A percentile compares a stretch with the other conserved stretches of the same genome.
Conservation (phyloP, 2,797 vertebrate genomes). For the Pseudochirops cupreus region DNA sequence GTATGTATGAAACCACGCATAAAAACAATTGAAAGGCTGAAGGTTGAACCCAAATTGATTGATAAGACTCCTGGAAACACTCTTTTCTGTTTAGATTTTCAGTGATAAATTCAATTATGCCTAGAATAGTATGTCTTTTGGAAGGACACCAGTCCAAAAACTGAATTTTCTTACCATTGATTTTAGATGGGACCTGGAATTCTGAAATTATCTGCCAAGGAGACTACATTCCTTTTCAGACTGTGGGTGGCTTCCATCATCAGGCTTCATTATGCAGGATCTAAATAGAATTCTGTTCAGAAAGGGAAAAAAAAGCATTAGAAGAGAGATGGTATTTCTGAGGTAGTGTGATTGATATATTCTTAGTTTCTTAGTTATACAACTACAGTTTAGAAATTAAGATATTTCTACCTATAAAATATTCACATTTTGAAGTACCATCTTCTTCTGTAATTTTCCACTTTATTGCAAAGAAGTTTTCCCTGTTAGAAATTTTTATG, state of each 20-base stretch:
- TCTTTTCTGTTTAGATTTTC: constrained; percentile 48
- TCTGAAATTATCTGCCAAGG: constrained; percentile 9
- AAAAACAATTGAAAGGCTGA: not conserved
- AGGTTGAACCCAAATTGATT: constrained; percentile 17
- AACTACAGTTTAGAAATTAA: constrained; percentile 55
- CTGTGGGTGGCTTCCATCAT: not conserved
- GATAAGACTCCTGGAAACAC: constrained; percentile 26
- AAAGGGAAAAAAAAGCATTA: constrained; percentile 1
- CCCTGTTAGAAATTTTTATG: not conserved
- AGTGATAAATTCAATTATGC: not conserved
- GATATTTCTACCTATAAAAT: constrained; percentile 20
- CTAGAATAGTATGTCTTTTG: constrained; percentile 23
- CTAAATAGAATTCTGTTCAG: constrained; percentile 27
- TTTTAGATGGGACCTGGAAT: constrained; percentile 45
- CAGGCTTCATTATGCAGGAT: not conserved
- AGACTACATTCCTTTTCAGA: constrained; percentile 44
- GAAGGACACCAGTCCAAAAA: constrained; percentile 5
- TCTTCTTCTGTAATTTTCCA: not conserved
- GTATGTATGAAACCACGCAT: not conserved
- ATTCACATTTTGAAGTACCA: constrained; percentile 14
- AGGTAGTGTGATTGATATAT: not conserved
- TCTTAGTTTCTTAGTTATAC: constrained; percentile 15
- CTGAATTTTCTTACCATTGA: constrained; percentile 4
- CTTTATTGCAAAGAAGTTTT: not conserved
- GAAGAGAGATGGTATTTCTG: not conserved